phyloP scores from a whole-genome alignment of 2,113 vertebrate genomes.

The Phainopepla nitens region DNA sequence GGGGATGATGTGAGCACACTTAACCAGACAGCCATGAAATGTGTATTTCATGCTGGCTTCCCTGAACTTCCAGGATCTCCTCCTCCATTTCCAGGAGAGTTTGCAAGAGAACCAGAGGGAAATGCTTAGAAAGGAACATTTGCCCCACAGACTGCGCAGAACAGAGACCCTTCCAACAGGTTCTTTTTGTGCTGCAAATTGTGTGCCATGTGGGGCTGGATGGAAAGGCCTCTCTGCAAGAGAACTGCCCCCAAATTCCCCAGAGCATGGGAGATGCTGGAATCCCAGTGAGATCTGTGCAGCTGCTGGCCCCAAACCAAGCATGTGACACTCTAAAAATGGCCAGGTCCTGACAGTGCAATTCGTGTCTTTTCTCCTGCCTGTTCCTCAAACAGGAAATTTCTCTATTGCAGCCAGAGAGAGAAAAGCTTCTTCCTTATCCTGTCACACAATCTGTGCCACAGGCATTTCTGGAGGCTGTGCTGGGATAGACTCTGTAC shows the following conservation, averaged over 20 bases:
- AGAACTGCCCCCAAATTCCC: not conserved
- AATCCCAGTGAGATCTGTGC: not conserved
- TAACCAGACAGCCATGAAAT: conserved; percentile 62
- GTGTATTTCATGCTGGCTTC: conserved; percentile 52
- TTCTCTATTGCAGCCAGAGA: not conserved
- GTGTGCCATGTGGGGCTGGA: not conserved
- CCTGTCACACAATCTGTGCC: not conserved
- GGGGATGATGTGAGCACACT: not conserved
- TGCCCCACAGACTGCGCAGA: not conserved
- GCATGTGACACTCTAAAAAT: conserved; percentile 17
- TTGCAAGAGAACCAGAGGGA: not conserved
- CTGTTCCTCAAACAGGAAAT: not conserved
- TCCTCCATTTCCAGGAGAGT: not conserved
- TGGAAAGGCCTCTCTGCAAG: not conserved
- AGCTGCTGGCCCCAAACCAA: not conserved
- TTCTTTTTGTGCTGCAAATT: not conserved
- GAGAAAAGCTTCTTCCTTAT: not conserved
- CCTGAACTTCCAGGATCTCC: not conserved
- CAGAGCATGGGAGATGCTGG: not conserved
- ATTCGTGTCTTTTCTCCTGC: not conserved
- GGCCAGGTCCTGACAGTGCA: not conserved
- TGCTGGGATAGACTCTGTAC: not conserved
- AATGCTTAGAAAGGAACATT: not conserved
- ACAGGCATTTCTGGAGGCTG: not conserved
- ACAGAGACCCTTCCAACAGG: not conserved